Evolutionary conservation across 2,797 vertebrate genomes (phyloP).

Genomic region (Sebastiscus tertius): DNA sequence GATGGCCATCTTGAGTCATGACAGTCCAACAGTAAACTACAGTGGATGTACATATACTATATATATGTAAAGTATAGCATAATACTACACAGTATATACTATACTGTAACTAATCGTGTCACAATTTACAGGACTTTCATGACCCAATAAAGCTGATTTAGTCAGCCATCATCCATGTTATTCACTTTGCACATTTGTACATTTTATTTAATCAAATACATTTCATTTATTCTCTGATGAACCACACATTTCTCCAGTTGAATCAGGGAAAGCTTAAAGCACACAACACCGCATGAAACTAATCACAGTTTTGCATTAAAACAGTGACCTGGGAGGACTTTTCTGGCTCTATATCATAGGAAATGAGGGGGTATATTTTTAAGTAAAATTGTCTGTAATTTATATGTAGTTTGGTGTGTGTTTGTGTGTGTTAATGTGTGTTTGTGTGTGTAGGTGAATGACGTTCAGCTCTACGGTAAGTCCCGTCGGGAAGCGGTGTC

Average conservation of each 20-base stretch:
- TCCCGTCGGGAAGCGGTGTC: conserved; percentile 91
- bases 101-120: too few relatives aligned
- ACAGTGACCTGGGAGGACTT: background rate
- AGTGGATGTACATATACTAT: background rate
- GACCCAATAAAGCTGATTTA: too few relatives aligned
- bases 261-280: background rate
- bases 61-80: background rate
- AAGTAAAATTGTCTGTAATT: background rate
- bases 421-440: background rate
- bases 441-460: conserved; percentile 86
- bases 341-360: background rate
- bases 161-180: too few relatives aligned
- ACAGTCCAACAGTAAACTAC: background rate
- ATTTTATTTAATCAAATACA: background rate
- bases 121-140: too few relatives aligned
- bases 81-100: background rate
- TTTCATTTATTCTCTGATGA: background rate
- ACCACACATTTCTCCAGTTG: background rate
- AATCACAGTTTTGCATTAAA: background rate
- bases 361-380: background rate
- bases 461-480: conserved; percentile 89
- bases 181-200: background rate
- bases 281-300: too few relatives aligned
- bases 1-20: background rate
- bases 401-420: background rate